Conservation (phyloP, 2,113 vertebrate genomes). For the Lota lota region DNA sequence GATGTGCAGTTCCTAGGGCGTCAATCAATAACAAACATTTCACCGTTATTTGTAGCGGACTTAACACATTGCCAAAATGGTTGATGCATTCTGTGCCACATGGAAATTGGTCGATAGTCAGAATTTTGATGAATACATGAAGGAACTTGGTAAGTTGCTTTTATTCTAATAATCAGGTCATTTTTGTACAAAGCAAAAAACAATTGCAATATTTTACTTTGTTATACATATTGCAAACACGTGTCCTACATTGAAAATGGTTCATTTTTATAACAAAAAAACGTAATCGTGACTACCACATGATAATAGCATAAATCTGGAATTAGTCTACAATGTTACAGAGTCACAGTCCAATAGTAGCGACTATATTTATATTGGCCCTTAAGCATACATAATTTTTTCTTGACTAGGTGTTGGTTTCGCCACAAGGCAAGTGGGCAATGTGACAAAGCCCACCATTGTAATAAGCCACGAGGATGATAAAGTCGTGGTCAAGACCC, state of each 20-base stretch:
- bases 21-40: background rate
- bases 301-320: no score
- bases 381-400: background rate
- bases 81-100: conserved; percentile 90
- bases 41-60: conserved; percentile 7
- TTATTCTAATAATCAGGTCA: no score
- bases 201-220: no score
- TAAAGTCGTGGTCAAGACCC: conserved; percentile 86
- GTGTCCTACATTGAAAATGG: no score
- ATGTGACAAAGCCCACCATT: conserved; percentile 91
- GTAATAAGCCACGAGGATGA: conserved; percentile 88
- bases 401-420: conserved; percentile 83
- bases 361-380: background rate
- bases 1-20: no score
- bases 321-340: background rate
- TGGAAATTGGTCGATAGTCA: conserved; percentile 95
- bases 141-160: conserved; percentile 81
- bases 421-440: conserved; percentile 91
- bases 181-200: no score
- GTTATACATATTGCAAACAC: no score
- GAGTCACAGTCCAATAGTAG: background rate
- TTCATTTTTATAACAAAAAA: background rate
- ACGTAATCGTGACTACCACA: background rate
- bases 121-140: conserved; percentile 98
- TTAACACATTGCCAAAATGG: conserved; percentile 73